Evolutionary conservation across 2,113 vertebrate species (phyloP), one percentile per base, ranked within the genome.

Genomic region (Gopherus evgoodei): DNA sequence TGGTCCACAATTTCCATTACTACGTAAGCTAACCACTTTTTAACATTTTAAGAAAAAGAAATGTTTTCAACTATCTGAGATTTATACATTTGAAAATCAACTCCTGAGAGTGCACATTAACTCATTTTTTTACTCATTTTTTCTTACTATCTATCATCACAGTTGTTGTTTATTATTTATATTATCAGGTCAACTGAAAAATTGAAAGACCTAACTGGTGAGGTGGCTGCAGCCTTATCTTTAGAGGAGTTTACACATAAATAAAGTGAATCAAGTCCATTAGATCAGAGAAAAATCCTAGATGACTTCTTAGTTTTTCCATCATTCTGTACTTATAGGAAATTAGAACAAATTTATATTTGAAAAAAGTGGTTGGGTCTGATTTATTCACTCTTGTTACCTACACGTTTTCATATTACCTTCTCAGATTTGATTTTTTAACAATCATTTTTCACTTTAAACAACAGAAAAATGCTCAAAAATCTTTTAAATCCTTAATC

Each of bases 401-500:
- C 75, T 53, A 47, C 44, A 24, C 7, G n/a, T 84, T 80, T 42
- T n/a, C 72, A 69, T 59, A 14, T 44, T 76, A 25, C 12, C 24
- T 50, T 57, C 27, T 88, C 38, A 86, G 24, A 31, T 76, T 87
- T 49, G 87, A 83, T 91, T 80, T 69, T 94, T 86, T 53, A 29
- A 56, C 49, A 29, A 89, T 93, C 59, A 56, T 42, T 92, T 93
- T 92, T 82, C 82, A 25, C 29, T 88, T 72, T 22, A 90, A 49
- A 49, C 83, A 76, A 88, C 35, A 76, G 84, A 80, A 90, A 29
- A 89, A 59, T 50, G 35, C 53, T 92, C n/a, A 84, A 94, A 65
- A 96, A 86, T 96, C 81, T 93, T 96, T 90, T 80, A 93, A 79
- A 57, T 72, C 47, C 56, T 94, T 96, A 96, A 96, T 96, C 84